Percentiles rank a stretch among this genome's conserved stretches.
phyloP scores from a whole-genome alignment of 2,888 invertebrate genomes.

The Stenotaenia linearis region DNA sequence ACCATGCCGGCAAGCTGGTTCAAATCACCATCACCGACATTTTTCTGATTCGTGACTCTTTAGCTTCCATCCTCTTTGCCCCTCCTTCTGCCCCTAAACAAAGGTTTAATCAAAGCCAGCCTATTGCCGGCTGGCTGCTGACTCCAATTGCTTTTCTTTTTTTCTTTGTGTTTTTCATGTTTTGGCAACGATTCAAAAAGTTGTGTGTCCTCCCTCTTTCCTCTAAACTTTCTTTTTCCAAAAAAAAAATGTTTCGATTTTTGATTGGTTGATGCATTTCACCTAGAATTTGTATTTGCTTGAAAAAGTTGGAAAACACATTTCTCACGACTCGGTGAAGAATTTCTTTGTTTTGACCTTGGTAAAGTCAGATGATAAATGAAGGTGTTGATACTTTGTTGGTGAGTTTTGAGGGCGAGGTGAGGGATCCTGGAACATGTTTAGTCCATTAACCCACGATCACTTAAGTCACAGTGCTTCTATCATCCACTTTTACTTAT shows the following conservation, averaged over 20 bases:
- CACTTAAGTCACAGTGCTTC: neutral
- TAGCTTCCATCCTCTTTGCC: neutral
- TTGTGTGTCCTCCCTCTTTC: neutral
- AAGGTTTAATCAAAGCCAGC: conserved; percentile 24
- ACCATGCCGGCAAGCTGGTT: neutral
- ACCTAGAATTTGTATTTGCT: neutral
- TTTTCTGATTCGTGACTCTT: conserved; percentile 8
- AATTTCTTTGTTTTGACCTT: neutral
- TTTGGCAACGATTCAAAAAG: neutral
- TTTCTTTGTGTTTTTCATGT: neutral
- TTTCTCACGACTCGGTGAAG: neutral
- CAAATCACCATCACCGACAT: conserved; percentile 14
- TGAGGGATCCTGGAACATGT: conserved; percentile 19
- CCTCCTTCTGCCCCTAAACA: neutral
- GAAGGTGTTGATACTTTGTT: conserved; percentile 12
- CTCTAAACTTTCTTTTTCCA: neutral
- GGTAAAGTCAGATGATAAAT: conserved; percentile 2
- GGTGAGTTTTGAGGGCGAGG: conserved; percentile 3
- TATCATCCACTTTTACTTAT: neutral
- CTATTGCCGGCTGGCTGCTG: neutral
- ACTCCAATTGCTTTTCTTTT: neutral
- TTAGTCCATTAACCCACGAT: conserved; percentile 8
- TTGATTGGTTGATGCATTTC: neutral
- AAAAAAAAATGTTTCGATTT: neutral
- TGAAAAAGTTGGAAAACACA: neutral